Percentiles rank a stretch among this genome's conserved stretches.
These are phyloP conservation scores for Drosophila pullipes DNA, from an alignment of 2,888 invertebrate genomes.

Conservation along the genomic window DNA sequence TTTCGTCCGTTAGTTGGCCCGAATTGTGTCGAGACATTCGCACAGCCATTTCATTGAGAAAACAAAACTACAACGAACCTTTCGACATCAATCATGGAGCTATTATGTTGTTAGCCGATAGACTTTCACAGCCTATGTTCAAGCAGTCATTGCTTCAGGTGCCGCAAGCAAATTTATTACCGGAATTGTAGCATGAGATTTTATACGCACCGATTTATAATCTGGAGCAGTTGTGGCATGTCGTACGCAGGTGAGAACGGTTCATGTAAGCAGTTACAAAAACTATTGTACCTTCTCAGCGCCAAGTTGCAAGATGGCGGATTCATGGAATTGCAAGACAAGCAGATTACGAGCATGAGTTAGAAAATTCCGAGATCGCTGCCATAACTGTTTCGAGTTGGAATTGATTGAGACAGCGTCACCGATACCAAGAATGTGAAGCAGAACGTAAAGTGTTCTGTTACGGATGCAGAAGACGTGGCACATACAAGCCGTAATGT, in stretches of 20 bases:
- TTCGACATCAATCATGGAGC: neutral
- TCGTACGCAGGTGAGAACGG: neutral
- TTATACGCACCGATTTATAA: neutral
- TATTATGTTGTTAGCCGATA: neutral
- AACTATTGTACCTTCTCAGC: neutral
- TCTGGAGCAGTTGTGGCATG: neutral
- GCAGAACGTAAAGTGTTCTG: neutral
- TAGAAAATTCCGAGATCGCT: neutral
- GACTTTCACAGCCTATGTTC: neutral
- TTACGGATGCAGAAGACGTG: neutral
- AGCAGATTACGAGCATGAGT: neutral
- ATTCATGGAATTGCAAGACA: neutral
- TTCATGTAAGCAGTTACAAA: neutral
- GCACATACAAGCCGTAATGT: too few relatives aligned
- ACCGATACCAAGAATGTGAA: too few relatives aligned
- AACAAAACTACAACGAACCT: neutral
- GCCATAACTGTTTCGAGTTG: too few relatives aligned
- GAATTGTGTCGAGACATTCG: neutral
- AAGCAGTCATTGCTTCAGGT: neutral
- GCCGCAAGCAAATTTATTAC: neutral
- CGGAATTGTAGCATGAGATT: neutral
- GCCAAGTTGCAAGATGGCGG: too few relatives aligned
- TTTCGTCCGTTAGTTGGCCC: neutral
- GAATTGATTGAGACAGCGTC: too few relatives aligned
- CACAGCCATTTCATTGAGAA: neutral